phyloP scores from a whole-genome alignment of 35 echinoderm and acorn worm species.

The Lytechinus pictus region DNA sequence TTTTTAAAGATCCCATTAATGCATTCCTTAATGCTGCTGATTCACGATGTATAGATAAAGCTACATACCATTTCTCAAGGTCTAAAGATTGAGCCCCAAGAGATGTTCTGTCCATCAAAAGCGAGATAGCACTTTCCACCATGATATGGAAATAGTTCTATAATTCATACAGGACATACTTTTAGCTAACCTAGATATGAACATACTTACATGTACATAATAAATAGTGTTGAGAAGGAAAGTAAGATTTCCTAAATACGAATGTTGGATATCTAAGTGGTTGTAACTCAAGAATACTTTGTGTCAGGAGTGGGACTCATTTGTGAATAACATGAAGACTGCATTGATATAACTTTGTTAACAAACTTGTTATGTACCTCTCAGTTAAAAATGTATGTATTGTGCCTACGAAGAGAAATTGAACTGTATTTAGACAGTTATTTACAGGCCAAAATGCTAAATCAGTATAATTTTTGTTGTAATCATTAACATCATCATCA shows the following conservation, averaged over 20 bases:
- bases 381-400: too few relatives aligned
- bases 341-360: not conserved
- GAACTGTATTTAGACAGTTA: too few relatives aligned
- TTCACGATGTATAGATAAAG: not conserved
- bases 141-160: not conserved
- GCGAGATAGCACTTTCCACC: not conserved
- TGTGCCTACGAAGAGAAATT: too few relatives aligned
- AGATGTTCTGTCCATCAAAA: not conserved
- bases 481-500: too few relatives aligned
- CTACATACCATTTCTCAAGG: not conserved
- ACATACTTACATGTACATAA: not conserved
- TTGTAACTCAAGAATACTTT: not conserved
- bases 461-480: too few relatives aligned
- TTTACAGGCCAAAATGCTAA: too few relatives aligned
- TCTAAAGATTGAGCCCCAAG: not conserved
- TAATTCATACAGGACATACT: not conserved
- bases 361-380: too few relatives aligned
- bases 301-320: not conserved
- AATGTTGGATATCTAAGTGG: too few relatives aligned
- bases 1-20: not conserved
- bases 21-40: not conserved
- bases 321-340: not conserved
- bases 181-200: not conserved
- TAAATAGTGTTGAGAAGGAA: not conserved
- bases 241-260: too few relatives aligned